These are phyloP conservation scores for Xyrauchen texanus DNA, from an alignment of 2,113 vertebrate genomes.

Conservation along the genomic window DNA sequence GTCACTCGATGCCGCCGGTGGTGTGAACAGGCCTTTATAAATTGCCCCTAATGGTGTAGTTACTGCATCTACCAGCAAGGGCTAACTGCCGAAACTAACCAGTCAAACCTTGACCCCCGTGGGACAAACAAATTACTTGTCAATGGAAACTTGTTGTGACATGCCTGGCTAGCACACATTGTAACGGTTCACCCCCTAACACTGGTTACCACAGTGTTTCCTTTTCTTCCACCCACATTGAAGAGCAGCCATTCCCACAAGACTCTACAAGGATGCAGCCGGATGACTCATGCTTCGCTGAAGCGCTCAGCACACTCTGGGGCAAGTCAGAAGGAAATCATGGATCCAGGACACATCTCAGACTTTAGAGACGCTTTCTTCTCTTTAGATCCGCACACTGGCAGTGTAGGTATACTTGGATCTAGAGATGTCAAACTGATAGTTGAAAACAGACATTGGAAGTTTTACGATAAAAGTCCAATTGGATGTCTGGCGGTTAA, in stretches of 20 bases:
- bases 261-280: not conserved
- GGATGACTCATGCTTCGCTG: constrained; percentile 1
- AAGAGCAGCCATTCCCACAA: constrained; percentile 8
- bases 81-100: too few relatives aligned
- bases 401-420: not conserved
- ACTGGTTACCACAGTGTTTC: not conserved
- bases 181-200: too few relatives aligned
- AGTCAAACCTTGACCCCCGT: too few relatives aligned
- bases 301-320: constrained; percentile 59
- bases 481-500: not conserved
- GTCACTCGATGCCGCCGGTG: too few relatives aligned
- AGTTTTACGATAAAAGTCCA: not conserved
- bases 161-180: not conserved
- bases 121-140: too few relatives aligned
- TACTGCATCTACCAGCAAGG: too few relatives aligned
- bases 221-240: constrained; percentile 4
- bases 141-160: too few relatives aligned
- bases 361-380: not conserved
- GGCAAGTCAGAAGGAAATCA: constrained; percentile 18
- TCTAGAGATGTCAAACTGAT: constrained; percentile 13
- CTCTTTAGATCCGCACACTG: not conserved
- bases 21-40: too few relatives aligned
- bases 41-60: too few relatives aligned
- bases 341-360: constrained; percentile 4
- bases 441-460: not conserved